Conservation (phyloP, 2,797 vertebrate genomes). For the Eremophila alpestris region DNA sequence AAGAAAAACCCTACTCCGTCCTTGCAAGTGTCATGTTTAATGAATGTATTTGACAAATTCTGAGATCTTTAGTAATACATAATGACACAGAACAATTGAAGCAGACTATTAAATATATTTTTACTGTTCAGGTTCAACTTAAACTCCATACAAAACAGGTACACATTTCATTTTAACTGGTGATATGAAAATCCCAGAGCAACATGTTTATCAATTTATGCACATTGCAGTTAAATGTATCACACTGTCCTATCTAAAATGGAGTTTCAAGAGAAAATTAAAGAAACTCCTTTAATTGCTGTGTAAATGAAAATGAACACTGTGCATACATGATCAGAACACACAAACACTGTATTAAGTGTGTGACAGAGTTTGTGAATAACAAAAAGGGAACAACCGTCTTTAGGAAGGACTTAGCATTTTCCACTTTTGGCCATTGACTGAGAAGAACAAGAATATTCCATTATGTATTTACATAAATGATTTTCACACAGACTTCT, state of each 20-base stretch:
- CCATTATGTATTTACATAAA: not conserved
- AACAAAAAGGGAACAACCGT: not conserved
- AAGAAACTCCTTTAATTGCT: not conserved
- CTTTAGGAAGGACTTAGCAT: not conserved
- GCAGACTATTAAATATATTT: conserved; percentile 39
- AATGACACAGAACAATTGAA: conserved; percentile 25
- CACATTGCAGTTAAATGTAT: not conserved
- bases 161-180: not conserved
- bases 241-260: not conserved
- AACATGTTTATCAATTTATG: not conserved
- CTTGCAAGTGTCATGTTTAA: conserved; percentile 59
- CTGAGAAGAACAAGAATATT: not conserved
- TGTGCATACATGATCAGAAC: not conserved
- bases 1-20: conserved; percentile 13
- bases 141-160: conserved; percentile 5
- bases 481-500: not conserved
- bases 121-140: conserved; percentile 15
- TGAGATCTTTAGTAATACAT: conserved; percentile 46
- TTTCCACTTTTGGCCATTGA: not conserved
- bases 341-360: not conserved
- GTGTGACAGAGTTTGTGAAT: not conserved
- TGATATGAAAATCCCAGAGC: not conserved
- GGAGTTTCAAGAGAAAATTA: not conserved
- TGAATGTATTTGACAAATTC: conserved; percentile 61
- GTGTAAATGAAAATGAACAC: not conserved